A percentile compares a stretch with the other conserved stretches of the same genome.
Conservation (phyloP, 2,797 vertebrate species). For the Megalops cyprinoides region DNA sequence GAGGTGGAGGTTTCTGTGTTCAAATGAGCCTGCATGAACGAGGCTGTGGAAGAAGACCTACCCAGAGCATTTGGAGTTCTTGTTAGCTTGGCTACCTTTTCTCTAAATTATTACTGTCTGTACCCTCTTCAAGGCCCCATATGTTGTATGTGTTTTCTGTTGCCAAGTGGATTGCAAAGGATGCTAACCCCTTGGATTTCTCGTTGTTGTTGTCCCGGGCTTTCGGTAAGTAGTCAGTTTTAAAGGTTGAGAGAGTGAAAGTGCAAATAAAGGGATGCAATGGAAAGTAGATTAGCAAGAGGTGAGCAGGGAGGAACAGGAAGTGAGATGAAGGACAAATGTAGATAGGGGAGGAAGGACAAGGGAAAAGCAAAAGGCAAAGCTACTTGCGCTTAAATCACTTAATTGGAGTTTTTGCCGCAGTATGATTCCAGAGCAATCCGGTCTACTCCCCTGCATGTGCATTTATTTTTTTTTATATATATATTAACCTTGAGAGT, state of each 20-base stretch:
- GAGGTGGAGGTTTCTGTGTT: not conserved
- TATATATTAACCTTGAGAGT: slow-evolving; percentile 9
- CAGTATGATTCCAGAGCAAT: not conserved
- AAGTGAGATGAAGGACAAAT: not conserved
- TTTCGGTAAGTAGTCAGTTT: slow-evolving; percentile 8
- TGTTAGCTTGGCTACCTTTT: slow-evolving; percentile 5
- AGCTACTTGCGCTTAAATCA: not conserved
- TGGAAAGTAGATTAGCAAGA: not conserved
- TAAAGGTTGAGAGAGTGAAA: not conserved
- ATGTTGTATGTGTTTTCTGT: slow-evolving; percentile 5
- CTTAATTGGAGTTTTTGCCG: slow-evolving; percentile 12
- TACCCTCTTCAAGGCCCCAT: not conserved
- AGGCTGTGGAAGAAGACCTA: not conserved
- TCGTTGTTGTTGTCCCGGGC: not conserved
- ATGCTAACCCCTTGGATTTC: not conserved
- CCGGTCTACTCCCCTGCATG: not conserved
- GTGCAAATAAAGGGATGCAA: slow-evolving; percentile 19
- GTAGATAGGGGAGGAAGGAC: not conserved
- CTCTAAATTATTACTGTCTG: slow-evolving; percentile 15
- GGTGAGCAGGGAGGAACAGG: not conserved
- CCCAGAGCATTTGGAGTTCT: not conserved
- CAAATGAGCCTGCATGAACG: not conserved
- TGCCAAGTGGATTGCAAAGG: not conserved
- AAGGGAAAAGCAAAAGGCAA: not conserved
- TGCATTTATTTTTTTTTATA: slow-evolving; percentile 16